Evolutionary conservation across 1,140 invertebrate species (phyloP), one percentile per base, ranked within the genome.

Genomic region (Goniozus legneri): DNA sequence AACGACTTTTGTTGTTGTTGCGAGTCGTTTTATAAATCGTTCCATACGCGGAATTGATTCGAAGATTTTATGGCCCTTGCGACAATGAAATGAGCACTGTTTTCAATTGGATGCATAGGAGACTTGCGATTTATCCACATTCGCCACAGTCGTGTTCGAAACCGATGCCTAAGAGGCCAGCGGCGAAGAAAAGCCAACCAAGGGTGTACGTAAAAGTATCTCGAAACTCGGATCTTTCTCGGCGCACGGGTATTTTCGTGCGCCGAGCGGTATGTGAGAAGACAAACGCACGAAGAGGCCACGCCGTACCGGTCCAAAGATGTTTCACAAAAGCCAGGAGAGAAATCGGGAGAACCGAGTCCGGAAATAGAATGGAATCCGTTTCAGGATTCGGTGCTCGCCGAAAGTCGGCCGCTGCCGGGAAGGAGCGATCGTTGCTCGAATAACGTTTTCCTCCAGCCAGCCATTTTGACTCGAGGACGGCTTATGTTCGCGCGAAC

Each of bases 351-450:
- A 35, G 43, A 57, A 50, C 50, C 39, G 53, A 40, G 39, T 44
- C 51, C 55, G 47, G 56, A 58, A 57, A 58, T 58, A 58, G 58
- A 58, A 58, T 58, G 51, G 50, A 58, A 58, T 54, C 39, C 41
- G 30, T 21, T 16, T 30, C 19, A 54, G 44, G 40, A 34, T 41
- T 39, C 40, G 45, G 45, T 13, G 38, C 33, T 34, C 41, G 50
- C 42, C 41, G 49, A 58, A 57, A 57, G 50, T 54, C 44, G 57
- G 44, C 46, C 54, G 33, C 32, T 42, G 30, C 37, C 27, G 39
- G 18, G 8, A 39, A 14, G 40, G 24, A 24, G n/a, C 12, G 4
- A 40, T 3, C n/a, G n/a, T n/a, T n/a, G 34, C 44, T 31, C 44
- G 55, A 40, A 56, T 58, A 58, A 58, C 55, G 46, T 57, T 54